These are phyloP conservation scores for Furcifer pardalis DNA, from an alignment of 2,797 vertebrate species.

Conservation along the genomic window DNA sequence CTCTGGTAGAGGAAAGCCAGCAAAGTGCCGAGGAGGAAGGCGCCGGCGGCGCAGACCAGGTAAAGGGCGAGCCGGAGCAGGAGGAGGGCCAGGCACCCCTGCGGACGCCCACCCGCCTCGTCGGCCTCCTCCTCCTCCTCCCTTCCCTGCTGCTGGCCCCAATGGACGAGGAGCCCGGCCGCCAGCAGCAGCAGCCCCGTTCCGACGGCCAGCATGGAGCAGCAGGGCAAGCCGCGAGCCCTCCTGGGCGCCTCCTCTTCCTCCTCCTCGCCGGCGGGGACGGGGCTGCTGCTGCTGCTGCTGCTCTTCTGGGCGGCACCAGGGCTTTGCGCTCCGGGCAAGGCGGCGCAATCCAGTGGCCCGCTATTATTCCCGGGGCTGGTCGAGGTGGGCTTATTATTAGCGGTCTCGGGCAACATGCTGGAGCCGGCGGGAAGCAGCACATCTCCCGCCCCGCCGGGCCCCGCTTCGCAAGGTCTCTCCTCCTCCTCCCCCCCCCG, in stretches of 20 bases:
- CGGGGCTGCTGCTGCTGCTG: constrained; percentile 22
- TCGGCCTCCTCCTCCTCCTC: background rate
- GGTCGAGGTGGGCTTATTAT: constrained; percentile 47
- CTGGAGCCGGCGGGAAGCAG: constrained; percentile 65
- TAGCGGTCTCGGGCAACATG: constrained; percentile 70
- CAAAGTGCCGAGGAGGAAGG: constrained; percentile 63
- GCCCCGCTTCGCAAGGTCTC: constrained; percentile 45
- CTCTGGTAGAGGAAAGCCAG: constrained; percentile 47
- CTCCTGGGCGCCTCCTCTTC: constrained; percentile 37
- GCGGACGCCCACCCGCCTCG: constrained; percentile 31
- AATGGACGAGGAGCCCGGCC: constrained; percentile 48
- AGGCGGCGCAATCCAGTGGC: constrained; percentile 40
- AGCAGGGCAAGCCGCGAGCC: constrained; percentile 44
- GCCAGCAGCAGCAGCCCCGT: constrained; percentile 52
- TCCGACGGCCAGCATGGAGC: constrained; percentile 58
- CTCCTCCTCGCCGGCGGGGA: constrained; percentile 33
- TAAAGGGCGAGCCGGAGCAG: constrained; percentile 67
- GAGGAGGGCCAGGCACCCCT: constrained; percentile 46
- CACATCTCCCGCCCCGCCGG: constrained; percentile 59
- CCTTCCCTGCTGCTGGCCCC: constrained; percentile 55
- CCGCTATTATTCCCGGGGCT: constrained; percentile 3
- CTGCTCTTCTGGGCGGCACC: background rate
- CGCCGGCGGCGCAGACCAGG: constrained; percentile 66
- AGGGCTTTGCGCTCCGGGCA: constrained; percentile 35
- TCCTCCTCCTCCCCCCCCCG: constrained; percentile 29